phyloP scores from a whole-genome alignment of 2,888 invertebrate species.

The Scaptomyza parva region DNA sequence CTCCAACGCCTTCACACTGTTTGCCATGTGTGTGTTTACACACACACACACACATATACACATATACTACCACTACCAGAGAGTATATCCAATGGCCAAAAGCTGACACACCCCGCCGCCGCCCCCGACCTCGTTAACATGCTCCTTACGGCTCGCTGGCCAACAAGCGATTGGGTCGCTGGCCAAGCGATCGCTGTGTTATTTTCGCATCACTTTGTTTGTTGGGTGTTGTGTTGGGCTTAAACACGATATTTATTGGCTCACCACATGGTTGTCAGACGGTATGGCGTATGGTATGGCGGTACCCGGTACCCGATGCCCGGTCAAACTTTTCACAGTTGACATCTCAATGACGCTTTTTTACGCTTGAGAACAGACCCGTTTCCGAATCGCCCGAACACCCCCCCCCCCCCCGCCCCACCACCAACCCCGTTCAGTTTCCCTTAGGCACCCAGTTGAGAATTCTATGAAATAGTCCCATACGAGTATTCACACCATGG shows the following conservation, averaged over 20 bases:
- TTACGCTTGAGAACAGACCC: conserved; percentile 52
- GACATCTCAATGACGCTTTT: conserved; percentile 73
- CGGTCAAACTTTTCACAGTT: conserved; percentile 74
- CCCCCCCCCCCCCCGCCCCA: not conserved
- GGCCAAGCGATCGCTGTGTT: conserved; percentile 37
- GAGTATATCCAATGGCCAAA: conserved; percentile 53
- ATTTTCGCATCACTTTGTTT: conserved; percentile 68
- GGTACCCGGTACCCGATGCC: conserved; percentile 16
- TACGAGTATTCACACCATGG: conserved; percentile 43
- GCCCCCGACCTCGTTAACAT: not conserved
- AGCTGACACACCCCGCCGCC: not conserved
- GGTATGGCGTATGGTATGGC: too few relatives aligned
- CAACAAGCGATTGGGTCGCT: conserved; percentile 42
- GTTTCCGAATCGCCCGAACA: not conserved
- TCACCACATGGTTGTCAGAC: conserved; percentile 67
- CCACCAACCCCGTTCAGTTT: too few relatives aligned
- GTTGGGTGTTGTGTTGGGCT: conserved; percentile 79
- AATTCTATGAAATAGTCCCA: not conserved
- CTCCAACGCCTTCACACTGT: conserved; percentile 75
- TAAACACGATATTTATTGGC: conserved; percentile 80
- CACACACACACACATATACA: too few relatives aligned
- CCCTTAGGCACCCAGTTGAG: not conserved
- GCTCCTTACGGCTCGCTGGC: not conserved
- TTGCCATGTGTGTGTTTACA: conserved; percentile 53
- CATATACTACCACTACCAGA: too few relatives aligned